Base-by-base conservation (phyloP, 2,797 vertebrate genomes). In the Ctenosaura bakeri region DNA sequence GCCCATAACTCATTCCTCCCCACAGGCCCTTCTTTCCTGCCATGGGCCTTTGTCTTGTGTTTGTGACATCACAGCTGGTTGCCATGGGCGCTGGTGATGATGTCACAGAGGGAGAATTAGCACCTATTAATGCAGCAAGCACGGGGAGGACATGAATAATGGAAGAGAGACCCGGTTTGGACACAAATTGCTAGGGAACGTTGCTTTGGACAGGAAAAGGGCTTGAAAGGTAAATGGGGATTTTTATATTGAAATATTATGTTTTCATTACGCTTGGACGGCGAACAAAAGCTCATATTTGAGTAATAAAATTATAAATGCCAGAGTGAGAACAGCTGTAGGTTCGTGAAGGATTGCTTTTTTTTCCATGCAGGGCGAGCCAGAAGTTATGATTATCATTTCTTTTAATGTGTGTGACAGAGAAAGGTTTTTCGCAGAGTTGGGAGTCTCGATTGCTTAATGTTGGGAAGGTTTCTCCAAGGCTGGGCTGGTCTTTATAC, bases 171-270 rank as follows among this genome's bases (percentile, higher is more conserved):
- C 71, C 86, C 81, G 77, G 76, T 5, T 76, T 12, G 90, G 94
- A 94, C 94, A 90, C 95, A 94, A 96, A 95, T 94, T 88, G 92
- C 93, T 73, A 64, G 92, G 94, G 73, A 94, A 92, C 88, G 86
- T 91, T 89, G 42, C 38, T 94, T 94, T 96, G 95, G 94, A 94
- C 94, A 93, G 95, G 95, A 96, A 96, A 94, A 90, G 82, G 64
- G n/a, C 89, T 95, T 96, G 95, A 96, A 95, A 96, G 95, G 95
- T 95, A 96, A 96, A 96, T 95, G 95, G 85, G 91, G 95, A 69
- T 87, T 90, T 94, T 96, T 94, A 91, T 83, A 92, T 90, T 95
- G 94, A 94, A 96, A 96, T 94, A 94, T 92, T 91, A 92, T 94
- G 93, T 94, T 96, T 96, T 96, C 94, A 10, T 96, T 94, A 93